Evolutionary conservation across 2,797 vertebrate genomes (phyloP).

Genomic region (Notoglanidium macrostoma): DNA sequence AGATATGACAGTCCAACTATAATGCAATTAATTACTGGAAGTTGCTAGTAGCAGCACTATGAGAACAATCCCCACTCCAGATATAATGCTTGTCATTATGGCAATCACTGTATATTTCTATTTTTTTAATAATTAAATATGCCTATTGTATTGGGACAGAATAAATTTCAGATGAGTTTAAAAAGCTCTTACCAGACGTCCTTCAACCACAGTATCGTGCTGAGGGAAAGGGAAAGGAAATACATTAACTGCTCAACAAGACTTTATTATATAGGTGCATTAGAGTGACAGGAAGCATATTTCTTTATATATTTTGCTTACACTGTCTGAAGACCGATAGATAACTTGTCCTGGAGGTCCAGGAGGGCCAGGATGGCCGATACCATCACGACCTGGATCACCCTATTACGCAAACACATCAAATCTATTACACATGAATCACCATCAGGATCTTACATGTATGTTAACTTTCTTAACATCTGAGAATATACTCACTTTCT

Average conservation of each 20-base stretch:
- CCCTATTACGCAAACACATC: conserved; percentile 73
- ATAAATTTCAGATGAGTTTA: neutral
- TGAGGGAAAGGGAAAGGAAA: conserved; percentile 44
- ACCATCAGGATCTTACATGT: neutral
- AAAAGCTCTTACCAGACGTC: conserved; percentile 4
- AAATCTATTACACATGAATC: neutral
- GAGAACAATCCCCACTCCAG: neutral
- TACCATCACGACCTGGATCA: conserved; percentile 83
- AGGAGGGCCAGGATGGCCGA: conserved; percentile 81
- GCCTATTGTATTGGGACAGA: neutral
- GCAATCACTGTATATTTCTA: neutral
- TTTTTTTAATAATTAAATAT: neutral
- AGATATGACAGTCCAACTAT: conserved; percentile 1
- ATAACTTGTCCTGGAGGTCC: conserved; percentile 86
- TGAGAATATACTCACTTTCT: conserved; percentile 66
- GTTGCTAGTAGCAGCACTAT: neutral
- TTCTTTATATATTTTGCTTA: conserved; percentile 51
- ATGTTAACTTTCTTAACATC: neutral
- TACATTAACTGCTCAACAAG: neutral
- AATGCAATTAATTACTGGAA: neutral
- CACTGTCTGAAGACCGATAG: conserved; percentile 66
- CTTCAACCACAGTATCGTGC: conserved; percentile 58
- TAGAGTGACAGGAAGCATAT: neutral
- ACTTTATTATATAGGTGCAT: neutral
- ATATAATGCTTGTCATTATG: neutral